Base-by-base conservation (phyloP, 2,888 invertebrate genomes). In the Thymelicus lineola region DNA sequence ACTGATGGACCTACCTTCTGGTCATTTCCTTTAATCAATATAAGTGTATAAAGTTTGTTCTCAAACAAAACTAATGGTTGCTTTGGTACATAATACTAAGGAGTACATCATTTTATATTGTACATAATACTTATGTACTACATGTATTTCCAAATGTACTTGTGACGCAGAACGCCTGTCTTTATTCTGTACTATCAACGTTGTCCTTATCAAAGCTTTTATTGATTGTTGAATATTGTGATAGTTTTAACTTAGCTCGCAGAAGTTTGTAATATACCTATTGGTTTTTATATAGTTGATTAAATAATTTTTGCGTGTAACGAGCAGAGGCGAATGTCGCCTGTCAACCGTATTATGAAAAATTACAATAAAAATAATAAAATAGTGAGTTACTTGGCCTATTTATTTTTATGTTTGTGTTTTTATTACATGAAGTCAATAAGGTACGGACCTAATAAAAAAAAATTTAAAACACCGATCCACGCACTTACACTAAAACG, bases 301-400 rank as follows among this genome's bases (percentile, higher is more conserved):
- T 80, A 81, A 76, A 73, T 73, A 77, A 79, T 82, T 85, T 86
- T 81, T 78, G 79, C 80, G 77, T 80, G 80, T 77, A 74, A 82
- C 81, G 87, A 84, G 86, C 84, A 82, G 81, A 77, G 84, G 81
- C 83, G 75, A n/a, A 78, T 81, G 85, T 83, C 80, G 80, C 79
- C 79, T 81, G 86, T 83, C 86, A 87, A 84, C 86, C 88, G 86
- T 89, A 91, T 90, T 92, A 91, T 90, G 92, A 90, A 88, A 90
- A 91, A 92, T 90, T 90, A 93, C 91, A 93, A 92, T 93, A 93
- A 93, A 93, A 93, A 91, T 87, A 81, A 90, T 90, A 91, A 92
- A 93, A 93, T 93, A 92, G 92, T 85, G 86, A 91, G 82, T 86
- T 85, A 84, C 79, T 72, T 71, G 75, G 75, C 71, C 69, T 83